These are phyloP conservation scores for Rhinichthys klamathensis DNA, from an alignment of 2,113 vertebrate species.

Conservation along the genomic window DNA sequence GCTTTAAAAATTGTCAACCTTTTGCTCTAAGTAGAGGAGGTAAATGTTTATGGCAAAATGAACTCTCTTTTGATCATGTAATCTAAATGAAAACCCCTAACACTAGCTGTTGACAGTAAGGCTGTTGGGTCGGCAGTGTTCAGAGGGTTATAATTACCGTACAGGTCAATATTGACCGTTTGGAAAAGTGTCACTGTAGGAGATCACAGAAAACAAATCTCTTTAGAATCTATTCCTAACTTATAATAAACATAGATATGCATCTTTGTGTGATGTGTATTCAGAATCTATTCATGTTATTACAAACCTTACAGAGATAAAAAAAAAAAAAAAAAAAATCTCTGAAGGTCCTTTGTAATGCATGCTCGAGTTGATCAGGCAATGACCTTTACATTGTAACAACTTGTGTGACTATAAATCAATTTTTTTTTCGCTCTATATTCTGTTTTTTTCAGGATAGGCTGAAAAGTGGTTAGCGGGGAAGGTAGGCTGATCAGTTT, in stretches of 20 bases:
- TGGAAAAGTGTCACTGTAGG: constrained; percentile 45
- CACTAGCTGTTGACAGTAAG: constrained; percentile 35
- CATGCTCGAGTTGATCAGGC: too few relatives aligned
- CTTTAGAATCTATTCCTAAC: constrained; percentile 45
- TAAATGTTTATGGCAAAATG: constrained; percentile 51
- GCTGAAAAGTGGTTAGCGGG: constrained; percentile 31
- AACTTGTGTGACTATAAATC: constrained; percentile 38
- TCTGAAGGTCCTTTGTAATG: too few relatives aligned
- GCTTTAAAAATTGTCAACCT: background rate
- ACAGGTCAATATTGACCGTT: constrained; percentile 58
- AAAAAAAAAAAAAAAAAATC: background rate
- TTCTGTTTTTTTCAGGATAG: background rate
- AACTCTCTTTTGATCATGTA: constrained; percentile 48
- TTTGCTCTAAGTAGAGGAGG: background rate
- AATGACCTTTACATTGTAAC: constrained; percentile 12
- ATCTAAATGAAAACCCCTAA: constrained; percentile 49
- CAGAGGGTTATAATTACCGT: constrained; percentile 56
- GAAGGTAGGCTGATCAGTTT: constrained; percentile 49
- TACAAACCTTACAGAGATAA: background rate
- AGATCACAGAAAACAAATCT: constrained; percentile 38
- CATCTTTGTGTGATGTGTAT: background rate
- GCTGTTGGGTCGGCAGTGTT: constrained; percentile 36
- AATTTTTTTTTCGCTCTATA: background rate
- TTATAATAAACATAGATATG: constrained; percentile 39
- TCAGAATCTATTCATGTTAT: background rate